Evolutionary conservation across 2,888 invertebrate species (phyloP).

Genomic region (Phalera bucephala): DNA sequence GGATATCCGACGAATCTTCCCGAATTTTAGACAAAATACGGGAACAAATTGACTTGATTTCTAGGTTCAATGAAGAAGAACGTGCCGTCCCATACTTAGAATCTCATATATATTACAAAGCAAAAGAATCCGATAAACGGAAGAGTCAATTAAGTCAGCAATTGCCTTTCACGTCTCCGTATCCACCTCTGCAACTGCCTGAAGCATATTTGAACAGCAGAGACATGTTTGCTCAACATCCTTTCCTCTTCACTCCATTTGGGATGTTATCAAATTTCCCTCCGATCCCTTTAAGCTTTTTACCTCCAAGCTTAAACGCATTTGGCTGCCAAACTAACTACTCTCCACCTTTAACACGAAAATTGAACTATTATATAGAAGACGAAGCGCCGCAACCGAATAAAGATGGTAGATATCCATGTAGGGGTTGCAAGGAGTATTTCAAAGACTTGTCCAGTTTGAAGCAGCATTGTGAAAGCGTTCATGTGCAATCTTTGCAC

Average conservation of each 20-base stretch:
- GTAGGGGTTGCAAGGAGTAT: conserved; percentile 86
- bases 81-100: conserved; percentile 83
- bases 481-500: conserved; percentile 87
- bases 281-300: conserved; percentile 68
- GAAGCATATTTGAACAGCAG: conserved; percentile 67
- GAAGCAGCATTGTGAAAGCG: conserved; percentile 88
- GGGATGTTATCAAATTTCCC: conserved; percentile 77
- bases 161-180: conserved; percentile 57
- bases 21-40: conserved; percentile 82
- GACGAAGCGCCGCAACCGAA: conserved; percentile 86
- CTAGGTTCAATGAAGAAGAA: conserved; percentile 89
- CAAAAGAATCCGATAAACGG: conserved; percentile 62
- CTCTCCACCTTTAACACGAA: conserved; percentile 57
- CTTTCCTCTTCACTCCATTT: conserved; percentile 75
- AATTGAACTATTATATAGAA: conserved; percentile 84
- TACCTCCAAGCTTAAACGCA: conserved; percentile 70
- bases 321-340: conserved; percentile 67
- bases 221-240: conserved; percentile 71
- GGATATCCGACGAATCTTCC: conserved; percentile 68
- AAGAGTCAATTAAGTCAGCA: conserved; percentile 55
- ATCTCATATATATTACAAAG: conserved; percentile 70
- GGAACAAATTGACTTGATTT: conserved; percentile 90
- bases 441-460: conserved; percentile 85
- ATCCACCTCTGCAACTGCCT: conserved; percentile 62
- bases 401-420: conserved; percentile 86